Evolutionary conservation across 2,113 vertebrate species (phyloP).

Genomic region (Elaphurus davidianus): DNA sequence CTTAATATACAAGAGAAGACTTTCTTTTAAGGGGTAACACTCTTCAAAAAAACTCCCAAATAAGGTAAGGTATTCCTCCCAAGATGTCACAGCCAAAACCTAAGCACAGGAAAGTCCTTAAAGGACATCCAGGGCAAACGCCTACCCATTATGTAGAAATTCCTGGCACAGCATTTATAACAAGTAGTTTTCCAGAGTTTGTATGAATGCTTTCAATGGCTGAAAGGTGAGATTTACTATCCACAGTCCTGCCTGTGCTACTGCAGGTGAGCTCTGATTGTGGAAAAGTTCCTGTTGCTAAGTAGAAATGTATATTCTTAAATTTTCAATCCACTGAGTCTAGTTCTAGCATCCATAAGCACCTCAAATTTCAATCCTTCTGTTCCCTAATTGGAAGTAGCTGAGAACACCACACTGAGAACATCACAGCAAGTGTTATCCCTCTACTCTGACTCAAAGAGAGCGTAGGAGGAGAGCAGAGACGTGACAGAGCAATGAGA

Average conservation of each 20-base stretch:
- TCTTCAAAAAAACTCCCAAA: constrained; percentile 2
- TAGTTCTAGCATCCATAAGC: not conserved
- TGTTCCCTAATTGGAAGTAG: not conserved
- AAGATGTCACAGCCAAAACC: not conserved
- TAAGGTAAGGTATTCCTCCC: not conserved
- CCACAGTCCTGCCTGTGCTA: not conserved
- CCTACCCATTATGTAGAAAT: not conserved
- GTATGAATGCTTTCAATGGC: not conserved
- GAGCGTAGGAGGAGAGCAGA: no score
- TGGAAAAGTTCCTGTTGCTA: not conserved
- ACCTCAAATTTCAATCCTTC: not conserved
- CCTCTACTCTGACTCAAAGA: not conserved
- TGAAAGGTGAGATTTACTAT: not conserved
- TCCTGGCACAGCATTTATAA: not conserved
- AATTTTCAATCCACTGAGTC: not conserved
- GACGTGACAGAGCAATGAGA: not conserved
- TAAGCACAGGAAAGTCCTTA: not conserved
- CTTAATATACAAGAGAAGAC: not conserved
- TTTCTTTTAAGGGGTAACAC: not conserved
- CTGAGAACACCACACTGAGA: not conserved
- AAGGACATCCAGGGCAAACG: not conserved
- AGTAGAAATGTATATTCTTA: not conserved
- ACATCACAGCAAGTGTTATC: not conserved
- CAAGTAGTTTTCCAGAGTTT: not conserved
- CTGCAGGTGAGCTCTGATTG: not conserved